phyloP scores from a whole-genome alignment of 2,797 vertebrate species.

The Triplophysa yarkandensis region DNA sequence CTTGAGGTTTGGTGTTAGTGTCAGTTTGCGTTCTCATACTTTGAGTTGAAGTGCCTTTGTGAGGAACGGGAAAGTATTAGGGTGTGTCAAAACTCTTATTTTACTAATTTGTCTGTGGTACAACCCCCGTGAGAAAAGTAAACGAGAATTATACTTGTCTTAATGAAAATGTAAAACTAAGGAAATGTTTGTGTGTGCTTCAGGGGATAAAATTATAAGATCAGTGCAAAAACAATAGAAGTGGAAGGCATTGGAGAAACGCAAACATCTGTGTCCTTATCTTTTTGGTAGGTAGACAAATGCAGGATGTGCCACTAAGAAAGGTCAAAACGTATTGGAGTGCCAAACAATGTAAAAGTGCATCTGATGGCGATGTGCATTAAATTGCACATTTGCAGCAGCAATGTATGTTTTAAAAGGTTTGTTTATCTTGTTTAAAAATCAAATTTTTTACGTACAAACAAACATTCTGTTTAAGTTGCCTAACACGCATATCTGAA shows the following conservation, averaged over 20 bases:
- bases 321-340: background rate
- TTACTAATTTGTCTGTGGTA: background rate
- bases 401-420: too few relatives aligned
- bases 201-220: background rate
- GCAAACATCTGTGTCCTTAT: background rate
- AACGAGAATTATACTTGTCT: background rate
- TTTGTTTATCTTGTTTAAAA: background rate
- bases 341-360: background rate
- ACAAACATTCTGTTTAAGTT: background rate
- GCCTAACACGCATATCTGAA: conserved; percentile 19
- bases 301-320: conserved; percentile 19
- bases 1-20: conserved; percentile 9
- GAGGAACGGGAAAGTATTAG: conserved; percentile 6
- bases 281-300: conserved; percentile 1
- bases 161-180: background rate
- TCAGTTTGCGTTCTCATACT: background rate
- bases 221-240: background rate
- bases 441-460: background rate
- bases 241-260: background rate
- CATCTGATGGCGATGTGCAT: background rate
- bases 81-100: conserved; percentile 29
- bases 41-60: conserved; percentile 2
- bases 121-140: background rate
- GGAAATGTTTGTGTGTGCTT: background rate
- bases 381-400: background rate